phyloP scores from a whole-genome alignment of 2,888 invertebrate species.

The Galeruca laticollis region DNA sequence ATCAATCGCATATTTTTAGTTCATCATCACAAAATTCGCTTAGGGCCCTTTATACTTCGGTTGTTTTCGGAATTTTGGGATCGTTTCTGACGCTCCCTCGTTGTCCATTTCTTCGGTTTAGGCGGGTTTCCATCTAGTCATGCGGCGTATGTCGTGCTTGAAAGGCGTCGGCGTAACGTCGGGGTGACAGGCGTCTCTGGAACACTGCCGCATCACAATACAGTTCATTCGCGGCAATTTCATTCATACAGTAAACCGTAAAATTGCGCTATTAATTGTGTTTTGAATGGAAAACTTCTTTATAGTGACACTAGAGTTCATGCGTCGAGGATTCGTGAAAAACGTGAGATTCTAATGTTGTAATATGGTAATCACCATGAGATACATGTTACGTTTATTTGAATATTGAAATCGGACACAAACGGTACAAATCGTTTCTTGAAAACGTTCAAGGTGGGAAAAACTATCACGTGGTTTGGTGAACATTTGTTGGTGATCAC shows the following conservation, averaged over 20 bases:
- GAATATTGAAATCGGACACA: too few species aligned
- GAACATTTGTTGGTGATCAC: too few species aligned
- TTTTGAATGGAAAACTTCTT: slow-evolving; percentile 6
- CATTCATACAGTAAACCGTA: slow-evolving; percentile 1
- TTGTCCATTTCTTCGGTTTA: slow-evolving; percentile 57
- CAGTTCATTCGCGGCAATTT: slow-evolving; percentile 9
- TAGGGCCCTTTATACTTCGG: slow-evolving; percentile 34
- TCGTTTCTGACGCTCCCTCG: slow-evolving; percentile 48
- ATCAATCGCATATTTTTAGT: slow-evolving; percentile 13
- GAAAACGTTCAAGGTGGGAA: too few species aligned
- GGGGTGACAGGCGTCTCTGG: slow-evolving; percentile 28
- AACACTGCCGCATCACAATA: slow-evolving; percentile 34
- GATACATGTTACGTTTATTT: neutral
- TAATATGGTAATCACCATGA: neutral
- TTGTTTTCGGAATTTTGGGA: slow-evolving; percentile 41
- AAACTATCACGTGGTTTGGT: too few species aligned
- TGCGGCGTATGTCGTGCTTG: slow-evolving; percentile 61
- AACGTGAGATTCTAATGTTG: neutral
- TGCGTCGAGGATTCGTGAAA: neutral
- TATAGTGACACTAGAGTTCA: neutral
- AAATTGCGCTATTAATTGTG: neutral
- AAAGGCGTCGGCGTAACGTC: slow-evolving; percentile 53
- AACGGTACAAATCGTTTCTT: too few species aligned
- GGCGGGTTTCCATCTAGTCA: slow-evolving; percentile 58
- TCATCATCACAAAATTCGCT: slow-evolving; percentile 14